phyloP scores from a whole-genome alignment of 2,888 invertebrate species.

The Ganaspis brasiliensis region DNA sequence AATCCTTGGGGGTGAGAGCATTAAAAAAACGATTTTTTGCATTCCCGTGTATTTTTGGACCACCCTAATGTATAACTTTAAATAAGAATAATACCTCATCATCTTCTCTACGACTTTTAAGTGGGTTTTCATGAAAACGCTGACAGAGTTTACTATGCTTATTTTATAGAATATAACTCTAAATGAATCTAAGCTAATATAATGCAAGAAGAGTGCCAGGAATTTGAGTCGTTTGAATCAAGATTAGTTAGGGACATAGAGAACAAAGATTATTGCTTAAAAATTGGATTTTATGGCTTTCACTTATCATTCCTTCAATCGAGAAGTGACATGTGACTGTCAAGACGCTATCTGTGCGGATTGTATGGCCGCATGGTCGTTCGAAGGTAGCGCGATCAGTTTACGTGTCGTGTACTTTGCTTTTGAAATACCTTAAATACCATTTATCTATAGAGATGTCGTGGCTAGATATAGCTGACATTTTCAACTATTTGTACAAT shows the following conservation, averaged over 20 bases:
- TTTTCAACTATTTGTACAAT: slow-evolving; percentile 1
- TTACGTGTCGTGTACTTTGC: slow-evolving; percentile 22
- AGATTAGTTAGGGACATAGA: slow-evolving; percentile 2
- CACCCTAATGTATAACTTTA: no score
- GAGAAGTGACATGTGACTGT: slow-evolving; percentile 10
- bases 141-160: no score
- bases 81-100: no score
- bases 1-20: no score
- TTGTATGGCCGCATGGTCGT: background rate
- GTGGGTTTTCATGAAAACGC: no score
- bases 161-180: no score
- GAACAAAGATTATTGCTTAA: slow-evolving; percentile 31
- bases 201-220: background rate
- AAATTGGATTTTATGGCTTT: slow-evolving; percentile 29
- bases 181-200: no score
- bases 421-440: slow-evolving; percentile 5
- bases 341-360: slow-evolving; percentile 15
- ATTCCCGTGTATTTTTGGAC: no score
- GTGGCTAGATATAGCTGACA: background rate
- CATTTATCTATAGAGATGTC: slow-evolving; percentile 25
- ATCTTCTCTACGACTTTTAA: no score
- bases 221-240: background rate
- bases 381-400: slow-evolving; percentile 23
- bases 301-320: slow-evolving; percentile 16
- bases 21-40: no score